phyloP scores from a whole-genome alignment of 2,888 invertebrate species.

The Drosophila cognata region DNA sequence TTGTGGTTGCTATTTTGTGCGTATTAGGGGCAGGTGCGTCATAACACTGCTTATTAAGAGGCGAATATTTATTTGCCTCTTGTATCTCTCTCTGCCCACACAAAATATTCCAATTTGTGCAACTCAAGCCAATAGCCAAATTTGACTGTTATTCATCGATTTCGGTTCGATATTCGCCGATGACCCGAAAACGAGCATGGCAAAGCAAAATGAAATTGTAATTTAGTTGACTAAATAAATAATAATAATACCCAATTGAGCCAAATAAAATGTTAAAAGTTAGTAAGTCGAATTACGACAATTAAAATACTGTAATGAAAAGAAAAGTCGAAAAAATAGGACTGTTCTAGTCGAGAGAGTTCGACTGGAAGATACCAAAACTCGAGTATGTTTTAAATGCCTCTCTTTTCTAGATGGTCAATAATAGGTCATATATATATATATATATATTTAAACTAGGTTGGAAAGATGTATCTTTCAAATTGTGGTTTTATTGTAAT shows the following conservation, averaged over 20 bases:
- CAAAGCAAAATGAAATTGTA: background rate
- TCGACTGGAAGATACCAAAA: background rate
- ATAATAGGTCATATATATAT: background rate
- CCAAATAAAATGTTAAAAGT: background rate
- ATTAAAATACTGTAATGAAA: background rate
- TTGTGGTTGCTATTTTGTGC: conserved; percentile 7
- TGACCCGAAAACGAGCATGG: background rate
- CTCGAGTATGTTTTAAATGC: background rate
- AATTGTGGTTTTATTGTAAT: background rate
- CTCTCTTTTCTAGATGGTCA: background rate
- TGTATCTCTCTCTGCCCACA: conserved; percentile 8
- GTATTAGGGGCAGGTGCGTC: conserved; percentile 55
- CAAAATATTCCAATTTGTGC: conserved; percentile 12
- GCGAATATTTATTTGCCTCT: conserved; percentile 1
- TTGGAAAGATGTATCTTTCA: background rate
- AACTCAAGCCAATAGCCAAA: conserved; percentile 16
- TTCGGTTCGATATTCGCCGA: conserved; percentile 1
- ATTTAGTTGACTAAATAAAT: background rate
- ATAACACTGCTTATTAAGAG: conserved; percentile 39
- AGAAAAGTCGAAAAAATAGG: background rate
- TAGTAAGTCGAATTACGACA: background rate
- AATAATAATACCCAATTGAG: too few relatives aligned
- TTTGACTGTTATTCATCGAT: conserved; percentile 20
- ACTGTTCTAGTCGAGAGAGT: background rate
- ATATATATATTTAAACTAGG: background rate